Base-by-base conservation (phyloP, 2,888 invertebrate genomes). In the Hirtodrosophila trivittata region DNA sequence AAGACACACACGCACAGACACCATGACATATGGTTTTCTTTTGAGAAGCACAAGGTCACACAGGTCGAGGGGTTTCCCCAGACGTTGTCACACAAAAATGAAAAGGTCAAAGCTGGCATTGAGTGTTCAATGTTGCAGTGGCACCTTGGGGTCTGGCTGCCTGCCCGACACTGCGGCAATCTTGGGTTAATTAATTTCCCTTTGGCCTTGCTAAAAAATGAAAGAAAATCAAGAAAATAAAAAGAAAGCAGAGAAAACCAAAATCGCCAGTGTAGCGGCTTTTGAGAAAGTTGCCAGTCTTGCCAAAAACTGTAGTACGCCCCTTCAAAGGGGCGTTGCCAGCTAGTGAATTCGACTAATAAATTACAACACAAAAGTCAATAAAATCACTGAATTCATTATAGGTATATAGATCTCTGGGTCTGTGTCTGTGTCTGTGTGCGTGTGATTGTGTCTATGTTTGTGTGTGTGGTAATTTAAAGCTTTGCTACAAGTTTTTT, bases 361-460 rank as follows among this genome's bases (percentile, higher is more conserved):
- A 86, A 81, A 85, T 81, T 82, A 75, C 67, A 63, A 63, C 56
- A 76, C 58, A 64, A 81, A 74, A 77, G 69, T 78, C 85, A 86
- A 78, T 72, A 81, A 78, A 85, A 75, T 75, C 80, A 81, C 49
- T 70, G 78, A 78, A 83, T 85, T 85, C 86, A 86, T 86, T 87
- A 86, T 77, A 73, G 54, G 46, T 47, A 50, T 42, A 52, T 25
- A 62, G 41, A 35, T 59, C 41, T 62, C 6, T 35, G 43, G 57
- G 26, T 62, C 55, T 43, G 26, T 71, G 46, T 63, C 42, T 59
- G 26, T 59, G 59, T 43, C 18, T 71, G 46, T 63, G 43, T 70
- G 52, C 68, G 10, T 18, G 7, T 43, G 25, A 21, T 21, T 37
- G 49, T 51, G 25, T 55, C 38, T 47, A 41, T 59, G 18, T 30